Conservation (phyloP, 1,140 invertebrate species). For the Trissolcus basalis region DNA sequence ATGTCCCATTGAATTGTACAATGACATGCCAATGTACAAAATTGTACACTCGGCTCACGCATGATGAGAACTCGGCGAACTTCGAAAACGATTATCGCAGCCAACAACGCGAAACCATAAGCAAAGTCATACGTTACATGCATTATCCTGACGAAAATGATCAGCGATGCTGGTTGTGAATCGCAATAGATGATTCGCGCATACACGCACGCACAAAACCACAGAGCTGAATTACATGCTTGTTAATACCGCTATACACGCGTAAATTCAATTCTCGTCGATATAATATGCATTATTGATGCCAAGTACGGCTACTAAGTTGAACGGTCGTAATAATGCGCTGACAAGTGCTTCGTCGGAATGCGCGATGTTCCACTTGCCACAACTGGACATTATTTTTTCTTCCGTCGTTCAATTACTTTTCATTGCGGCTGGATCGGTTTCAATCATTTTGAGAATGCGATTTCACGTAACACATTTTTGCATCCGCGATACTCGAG, state of each 20-base stretch:
- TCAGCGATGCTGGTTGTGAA: constrained; percentile 27
- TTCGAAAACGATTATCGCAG: constrained; percentile 24
- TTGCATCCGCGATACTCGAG: no score
- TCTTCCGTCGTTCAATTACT: background rate
- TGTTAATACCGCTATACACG: constrained; percentile 27
- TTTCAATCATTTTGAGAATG: no score
- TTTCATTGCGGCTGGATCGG: background rate
- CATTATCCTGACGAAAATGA: constrained; percentile 32
- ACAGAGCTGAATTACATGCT: constrained; percentile 33
- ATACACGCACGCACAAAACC: constrained; percentile 20
- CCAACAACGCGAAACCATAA: constrained; percentile 33
- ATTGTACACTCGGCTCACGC: no score
- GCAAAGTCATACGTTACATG: constrained; percentile 32
- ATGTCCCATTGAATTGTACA: no score
- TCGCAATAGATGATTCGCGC: constrained; percentile 20
- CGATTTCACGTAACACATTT: no score
- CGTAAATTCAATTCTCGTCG: constrained; percentile 38
- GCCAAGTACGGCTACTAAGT: constrained; percentile 10
- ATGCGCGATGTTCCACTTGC: constrained; percentile 11
- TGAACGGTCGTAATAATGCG: constrained; percentile 25
- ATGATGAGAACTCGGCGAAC: constrained; percentile 23
- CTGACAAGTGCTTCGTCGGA: constrained; percentile 21
- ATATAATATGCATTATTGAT: constrained; percentile 44
- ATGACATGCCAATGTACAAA: no score
- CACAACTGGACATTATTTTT: background rate